Evolutionary conservation across 2,113 vertebrate genomes (phyloP).

Genomic region (Hipposideros armiger): DNA sequence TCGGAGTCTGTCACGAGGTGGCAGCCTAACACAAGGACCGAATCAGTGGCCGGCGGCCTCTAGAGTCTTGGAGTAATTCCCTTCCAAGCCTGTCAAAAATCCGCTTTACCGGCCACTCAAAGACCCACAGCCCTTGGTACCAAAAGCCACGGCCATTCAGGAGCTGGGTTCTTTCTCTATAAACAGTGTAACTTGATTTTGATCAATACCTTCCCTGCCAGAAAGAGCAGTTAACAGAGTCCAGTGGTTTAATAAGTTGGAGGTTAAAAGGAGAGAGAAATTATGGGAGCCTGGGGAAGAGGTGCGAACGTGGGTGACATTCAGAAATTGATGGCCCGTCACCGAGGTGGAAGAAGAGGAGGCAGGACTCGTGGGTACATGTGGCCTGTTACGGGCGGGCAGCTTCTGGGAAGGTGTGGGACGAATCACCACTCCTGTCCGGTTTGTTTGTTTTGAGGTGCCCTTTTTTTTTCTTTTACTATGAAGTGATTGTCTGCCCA

Average conservation of each 20-base stretch:
- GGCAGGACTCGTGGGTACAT: neutral
- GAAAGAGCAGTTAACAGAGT: neutral
- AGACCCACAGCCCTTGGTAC: neutral
- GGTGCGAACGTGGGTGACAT: neutral
- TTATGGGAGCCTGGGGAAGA: neutral
- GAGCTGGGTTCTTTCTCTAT: neutral
- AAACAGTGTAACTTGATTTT: neutral
- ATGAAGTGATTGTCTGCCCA: slow-evolving; percentile 39
- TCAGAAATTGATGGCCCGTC: neutral
- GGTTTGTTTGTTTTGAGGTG: neutral
- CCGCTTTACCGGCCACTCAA: neutral
- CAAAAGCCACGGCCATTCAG: neutral
- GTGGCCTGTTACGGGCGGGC: neutral
- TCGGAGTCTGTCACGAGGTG: slow-evolving; percentile 70
- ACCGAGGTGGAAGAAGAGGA: neutral
- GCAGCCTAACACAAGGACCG: slow-evolving; percentile 65
- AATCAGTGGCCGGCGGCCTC: rapidly evolving
- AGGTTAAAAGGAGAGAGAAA: slow-evolving; percentile 23
- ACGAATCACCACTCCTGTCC: neutral
- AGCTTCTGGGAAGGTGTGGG: neutral
- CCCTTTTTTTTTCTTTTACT: neutral
- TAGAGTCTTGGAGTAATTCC: too few relatives aligned
- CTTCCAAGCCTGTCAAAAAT: neutral
- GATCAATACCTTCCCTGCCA: neutral
- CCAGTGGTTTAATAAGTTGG: neutral